A percentile compares a stretch with the other conserved stretches of the same genome.
phyloP scores from a whole-genome alignment of 2,797 vertebrate species.

The Hypotaenidia philippensis region DNA sequence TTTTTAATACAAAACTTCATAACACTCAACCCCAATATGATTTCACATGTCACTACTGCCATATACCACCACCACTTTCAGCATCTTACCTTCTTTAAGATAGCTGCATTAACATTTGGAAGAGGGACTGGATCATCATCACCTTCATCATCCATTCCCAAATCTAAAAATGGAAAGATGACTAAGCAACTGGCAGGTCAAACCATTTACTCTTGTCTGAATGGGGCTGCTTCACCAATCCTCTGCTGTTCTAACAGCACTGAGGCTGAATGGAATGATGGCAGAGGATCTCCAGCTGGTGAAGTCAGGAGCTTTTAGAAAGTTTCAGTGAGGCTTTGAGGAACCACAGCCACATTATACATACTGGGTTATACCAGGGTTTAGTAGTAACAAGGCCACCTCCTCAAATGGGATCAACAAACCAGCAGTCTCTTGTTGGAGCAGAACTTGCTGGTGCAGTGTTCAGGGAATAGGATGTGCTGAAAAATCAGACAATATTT shows the following conservation, averaged over 20 bases:
- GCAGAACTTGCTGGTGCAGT: neutral
- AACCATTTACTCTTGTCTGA: neutral
- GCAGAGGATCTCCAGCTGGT: neutral
- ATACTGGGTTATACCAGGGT: neutral
- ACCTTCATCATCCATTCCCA: constrained; percentile 99
- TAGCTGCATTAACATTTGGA: constrained; percentile 98
- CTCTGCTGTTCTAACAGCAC: neutral
- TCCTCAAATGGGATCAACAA: neutral
- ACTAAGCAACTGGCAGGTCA: constrained; percentile 13
- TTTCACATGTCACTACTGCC: neutral
- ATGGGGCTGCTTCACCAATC: neutral
- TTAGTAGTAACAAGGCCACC: neutral
- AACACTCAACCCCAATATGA: neutral
- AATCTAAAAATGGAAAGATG: constrained; percentile 83
- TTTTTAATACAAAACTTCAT: neutral
- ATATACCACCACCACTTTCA: neutral
- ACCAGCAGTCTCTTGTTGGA: neutral
- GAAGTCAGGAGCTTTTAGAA: neutral
- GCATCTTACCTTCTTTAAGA: constrained; percentile 93
- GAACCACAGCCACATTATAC: neutral
- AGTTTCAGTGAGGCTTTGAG: neutral
- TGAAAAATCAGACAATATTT: neutral
- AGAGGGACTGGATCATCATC: constrained; percentile 98
- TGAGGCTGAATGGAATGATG: neutral
- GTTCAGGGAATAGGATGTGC: fast-evolving